Evolutionary conservation across 2,888 invertebrate genomes (phyloP), one percentile per base, ranked within the genome.

Genomic region (Galerucella calmariensis): DNA sequence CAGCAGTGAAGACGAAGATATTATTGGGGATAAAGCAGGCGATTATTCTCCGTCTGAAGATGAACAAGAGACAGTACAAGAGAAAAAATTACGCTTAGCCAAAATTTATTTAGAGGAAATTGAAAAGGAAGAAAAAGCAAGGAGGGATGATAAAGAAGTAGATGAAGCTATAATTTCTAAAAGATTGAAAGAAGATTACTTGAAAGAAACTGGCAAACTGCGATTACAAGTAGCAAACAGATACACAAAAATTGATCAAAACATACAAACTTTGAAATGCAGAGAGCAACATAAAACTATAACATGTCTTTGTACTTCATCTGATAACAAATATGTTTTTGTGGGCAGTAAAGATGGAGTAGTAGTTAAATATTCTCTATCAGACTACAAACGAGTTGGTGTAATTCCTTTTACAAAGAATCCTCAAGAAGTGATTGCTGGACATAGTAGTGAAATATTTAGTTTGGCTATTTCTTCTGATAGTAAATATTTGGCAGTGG

Each of bases 101-200:
- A 97, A 97, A 85, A 92, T 95, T 85, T 97, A 97, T 87, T 89
- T 98, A 51, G 90, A 94, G 83, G 95, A 97, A 89, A 94, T 98
- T 62, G 94, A 95, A 87, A 92, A 91, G 83, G 93, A 95, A 89
- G 95, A 95, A 85, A 91, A 90, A 27, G 91, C 92, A 78, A 90
- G 93, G 80, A 89, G 91, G 0, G 93, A 93, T 81, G 89, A 91
- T 14, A 91, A 92, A 79, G 90, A 93, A 81, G 89, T 91, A 0
- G 93, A 93, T 80, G 89, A 91, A 20, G 90, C 91, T 79, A 89
- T 92, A 2, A 90, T 96, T 51, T 91, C 93, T n/a, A 92, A 92
- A 81, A 90, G 95, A 72, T 89, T 98, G 73, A 93, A 93, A 81
- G 93, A 94, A 79, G 97, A 97, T 85, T 94, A 95, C 85, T 89